These are phyloP conservation scores for Eupithecia exiguata DNA, from an alignment of 2,888 invertebrate species.

Conservation along the genomic window DNA sequence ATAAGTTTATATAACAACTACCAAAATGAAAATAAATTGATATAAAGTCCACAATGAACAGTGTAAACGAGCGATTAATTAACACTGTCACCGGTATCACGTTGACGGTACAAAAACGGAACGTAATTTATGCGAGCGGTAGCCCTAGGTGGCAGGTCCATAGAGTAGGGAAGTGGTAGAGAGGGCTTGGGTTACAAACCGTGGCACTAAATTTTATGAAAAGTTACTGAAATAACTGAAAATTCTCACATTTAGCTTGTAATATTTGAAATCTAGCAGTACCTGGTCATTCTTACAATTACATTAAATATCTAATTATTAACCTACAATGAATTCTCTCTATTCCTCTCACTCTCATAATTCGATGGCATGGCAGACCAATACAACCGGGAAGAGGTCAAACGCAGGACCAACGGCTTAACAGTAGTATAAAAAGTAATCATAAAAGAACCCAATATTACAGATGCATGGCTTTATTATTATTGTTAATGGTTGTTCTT, in stretches of 20 bases:
- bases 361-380: too few relatives aligned
- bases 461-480: neutral
- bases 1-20: neutral
- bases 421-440: neutral
- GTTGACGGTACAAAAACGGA: constrained; percentile 74
- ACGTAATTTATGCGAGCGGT: constrained; percentile 73
- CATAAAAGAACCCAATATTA: neutral
- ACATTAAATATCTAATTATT: neutral
- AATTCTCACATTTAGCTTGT: neutral
- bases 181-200: neutral
- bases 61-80: constrained; percentile 70
- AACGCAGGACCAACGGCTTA: too few relatives aligned
- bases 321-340: neutral
- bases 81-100: constrained; percentile 74
- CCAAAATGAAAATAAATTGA: constrained; percentile 33
- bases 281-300: neutral
- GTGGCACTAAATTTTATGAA: neutral
- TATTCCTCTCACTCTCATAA: too few relatives aligned
- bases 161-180: constrained; percentile 15
- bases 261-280: neutral
- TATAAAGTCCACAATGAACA: constrained; percentile 44
- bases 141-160: constrained; percentile 67
- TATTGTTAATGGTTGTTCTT: constrained; percentile 3
- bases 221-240: neutral
- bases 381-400: too few relatives aligned